Evolutionary conservation across 2,797 vertebrate genomes (phyloP).

Genomic region (Smutsia gigantea): DNA sequence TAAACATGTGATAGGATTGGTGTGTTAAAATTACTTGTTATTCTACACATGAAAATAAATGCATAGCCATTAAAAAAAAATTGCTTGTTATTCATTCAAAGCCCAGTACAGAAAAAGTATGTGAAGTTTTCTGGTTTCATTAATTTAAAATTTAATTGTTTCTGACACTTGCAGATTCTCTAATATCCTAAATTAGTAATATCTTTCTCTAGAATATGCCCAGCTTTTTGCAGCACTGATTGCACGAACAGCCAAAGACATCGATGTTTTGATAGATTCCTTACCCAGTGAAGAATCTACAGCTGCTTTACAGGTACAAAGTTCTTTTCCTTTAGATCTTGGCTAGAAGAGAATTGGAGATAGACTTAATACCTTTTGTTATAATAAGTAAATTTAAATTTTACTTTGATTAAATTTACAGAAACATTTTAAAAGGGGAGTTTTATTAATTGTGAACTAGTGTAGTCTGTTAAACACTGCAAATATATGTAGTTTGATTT

Average conservation of each 20-base stretch:
- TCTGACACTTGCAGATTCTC: neutral
- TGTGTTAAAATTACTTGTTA: neutral
- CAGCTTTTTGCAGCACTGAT: constrained; percentile 98
- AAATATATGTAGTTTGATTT: neutral
- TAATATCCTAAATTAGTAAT: constrained; percentile 15
- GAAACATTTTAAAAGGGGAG: neutral
- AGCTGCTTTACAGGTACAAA: constrained; percentile 94
- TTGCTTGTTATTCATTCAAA: neutral
- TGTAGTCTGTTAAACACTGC: neutral
- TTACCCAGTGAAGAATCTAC: constrained; percentile 98
- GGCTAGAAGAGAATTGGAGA: neutral
- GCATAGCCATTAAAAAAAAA: too few species aligned
- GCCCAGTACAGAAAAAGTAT: neutral
- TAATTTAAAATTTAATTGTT: constrained; percentile 26
- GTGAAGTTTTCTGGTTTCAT: constrained; percentile 8
- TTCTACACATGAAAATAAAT: too few species aligned
- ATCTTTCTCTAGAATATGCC: constrained; percentile 92
- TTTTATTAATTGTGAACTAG: neutral
- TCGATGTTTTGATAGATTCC: constrained; percentile 98
- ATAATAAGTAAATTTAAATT: constrained; percentile 38
- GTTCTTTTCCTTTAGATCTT: neutral
- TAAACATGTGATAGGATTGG: neutral
- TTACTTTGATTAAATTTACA: neutral
- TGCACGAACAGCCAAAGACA: constrained; percentile 97
- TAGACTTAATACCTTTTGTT: neutral